Conservation (phyloP, 2,888 invertebrate species). For the Girardia tigrina region DNA sequence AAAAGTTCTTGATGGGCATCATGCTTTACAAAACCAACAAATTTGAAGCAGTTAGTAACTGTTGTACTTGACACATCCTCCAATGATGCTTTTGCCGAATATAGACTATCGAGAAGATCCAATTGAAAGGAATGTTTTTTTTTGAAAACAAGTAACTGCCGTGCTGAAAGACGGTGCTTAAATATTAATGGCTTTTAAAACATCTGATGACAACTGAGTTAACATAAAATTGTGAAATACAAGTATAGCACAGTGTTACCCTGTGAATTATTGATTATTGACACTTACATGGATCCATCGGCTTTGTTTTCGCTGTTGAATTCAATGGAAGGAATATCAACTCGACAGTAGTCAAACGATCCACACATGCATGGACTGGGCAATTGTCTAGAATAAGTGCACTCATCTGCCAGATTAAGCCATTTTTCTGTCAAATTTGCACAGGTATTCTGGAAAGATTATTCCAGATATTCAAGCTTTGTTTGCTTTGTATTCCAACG, state of each 20-base stretch:
- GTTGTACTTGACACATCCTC: neutral
- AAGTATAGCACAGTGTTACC: too few species aligned
- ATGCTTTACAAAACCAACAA: neutral
- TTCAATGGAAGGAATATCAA: conserved; percentile 40
- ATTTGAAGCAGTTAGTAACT: neutral
- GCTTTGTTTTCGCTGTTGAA: conserved; percentile 39
- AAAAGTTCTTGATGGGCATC: neutral
- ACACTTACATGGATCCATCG: conserved; percentile 41
- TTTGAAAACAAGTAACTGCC: conserved; percentile 7
- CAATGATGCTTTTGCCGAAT: neutral
- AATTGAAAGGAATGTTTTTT: neutral
- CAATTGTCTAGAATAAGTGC: conserved; percentile 39
- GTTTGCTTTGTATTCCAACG: neutral
- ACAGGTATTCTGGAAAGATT: conserved; percentile 39
- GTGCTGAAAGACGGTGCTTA: too few species aligned
- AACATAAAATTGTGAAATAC: too few species aligned
- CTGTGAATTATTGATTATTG: too few species aligned
- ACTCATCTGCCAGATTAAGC: conserved; percentile 35
- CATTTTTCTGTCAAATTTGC: conserved; percentile 38
- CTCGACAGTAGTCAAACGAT: conserved; percentile 36
- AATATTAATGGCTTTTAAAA: conserved; percentile 35
- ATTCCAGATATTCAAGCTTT: conserved; percentile 18
- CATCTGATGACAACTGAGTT: conserved; percentile 39
- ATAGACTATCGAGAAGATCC: neutral
- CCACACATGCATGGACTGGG: conserved; percentile 38